A percentile compares a stretch with the other conserved stretches of the same genome.
Evolutionary conservation across 2,113 vertebrate species (phyloP).

Genomic region (Scytalopus superciliaris): DNA sequence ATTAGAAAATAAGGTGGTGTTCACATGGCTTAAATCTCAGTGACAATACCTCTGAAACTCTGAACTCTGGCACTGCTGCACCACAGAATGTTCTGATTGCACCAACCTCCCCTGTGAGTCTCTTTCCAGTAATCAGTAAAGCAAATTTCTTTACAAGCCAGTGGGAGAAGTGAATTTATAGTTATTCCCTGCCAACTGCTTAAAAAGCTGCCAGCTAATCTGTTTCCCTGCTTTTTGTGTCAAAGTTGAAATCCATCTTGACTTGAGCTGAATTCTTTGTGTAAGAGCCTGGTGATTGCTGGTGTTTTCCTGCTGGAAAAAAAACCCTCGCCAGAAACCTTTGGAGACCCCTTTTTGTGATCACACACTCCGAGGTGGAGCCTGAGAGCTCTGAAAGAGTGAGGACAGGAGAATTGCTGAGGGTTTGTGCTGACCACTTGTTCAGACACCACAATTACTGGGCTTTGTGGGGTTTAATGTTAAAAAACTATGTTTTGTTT

Average conservation of each 20-base stretch:
- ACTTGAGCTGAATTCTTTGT: background rate
- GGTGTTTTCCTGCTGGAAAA: background rate
- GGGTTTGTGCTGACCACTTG: background rate
- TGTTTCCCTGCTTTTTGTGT: slow-evolving; percentile 38
- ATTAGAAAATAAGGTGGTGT: slow-evolving; percentile 50
- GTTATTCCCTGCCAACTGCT: slow-evolving; percentile 61
- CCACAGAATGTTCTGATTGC: slow-evolving; percentile 60
- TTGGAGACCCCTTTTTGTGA: background rate
- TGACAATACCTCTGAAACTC: slow-evolving; percentile 38
- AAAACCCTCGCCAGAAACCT: background rate
- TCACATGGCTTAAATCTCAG: slow-evolving; percentile 26
- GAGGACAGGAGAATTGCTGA: background rate
- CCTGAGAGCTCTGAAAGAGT: background rate
- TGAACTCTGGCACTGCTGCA: slow-evolving; percentile 45
- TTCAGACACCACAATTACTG: background rate
- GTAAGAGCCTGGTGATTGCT: background rate
- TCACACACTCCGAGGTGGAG: background rate
- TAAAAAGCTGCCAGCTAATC: slow-evolving; percentile 59
- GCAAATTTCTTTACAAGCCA: slow-evolving; percentile 66
- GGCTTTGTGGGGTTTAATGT: background rate
- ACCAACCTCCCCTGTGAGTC: slow-evolving; percentile 63
- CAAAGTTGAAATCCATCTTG: slow-evolving; percentile 42
- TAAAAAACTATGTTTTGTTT: background rate
- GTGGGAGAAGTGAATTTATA: slow-evolving; percentile 58
- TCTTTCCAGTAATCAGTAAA: slow-evolving; percentile 78